Evolutionary conservation across 2,888 invertebrate species (phyloP), one percentile per base, ranked within the genome.

Genomic region (Linnaemya tessellans): DNA sequence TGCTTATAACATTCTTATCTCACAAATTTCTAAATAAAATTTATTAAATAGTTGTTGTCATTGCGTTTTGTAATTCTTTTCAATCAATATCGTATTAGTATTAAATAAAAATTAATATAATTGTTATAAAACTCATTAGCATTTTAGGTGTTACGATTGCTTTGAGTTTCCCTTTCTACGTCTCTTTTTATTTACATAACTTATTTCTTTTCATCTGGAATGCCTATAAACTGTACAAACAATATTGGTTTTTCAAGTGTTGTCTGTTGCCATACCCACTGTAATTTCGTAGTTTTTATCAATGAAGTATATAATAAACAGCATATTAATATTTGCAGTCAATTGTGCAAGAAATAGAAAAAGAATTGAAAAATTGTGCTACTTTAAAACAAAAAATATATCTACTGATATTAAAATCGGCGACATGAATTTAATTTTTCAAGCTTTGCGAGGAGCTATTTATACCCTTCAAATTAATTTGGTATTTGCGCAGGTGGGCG

Each of bases 241-340:
- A 51, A 51, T 7, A 60, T 62, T 49, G 74, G 43, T 75, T 54
- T 20, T 43, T 49, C 22, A 43, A 65, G 54, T 43, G 41, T 43
- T 67, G 35, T 58, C 46, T 67, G 46, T 58, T 67, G 58, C 18
- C 58, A 67, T 67, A 67, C 56, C 67, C 77, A 75, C 75, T 58
- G 58, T 77, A 43, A 20, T 20, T 64, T 15, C 7, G 54, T 43
- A 25, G 30, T 56, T 56, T 56, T 20, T 20, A 35, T 49, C 46
- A 46, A 67, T 35, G 62, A 51, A 18, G 25, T n/a, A 65, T 15
- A 56, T 20, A 56, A n/a, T 54, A 56, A 20, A 77, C 25, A 67
- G 49, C n/a, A 79, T 70, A 64, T 38, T 41, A 60, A 60, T 73
- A 51, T 62, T 51, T 62, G 51, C 18, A 62, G n/a, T 20, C 30